Evolutionary conservation across 2,888 invertebrate species (phyloP).

Genomic region (Gortyna flavago): DNA sequence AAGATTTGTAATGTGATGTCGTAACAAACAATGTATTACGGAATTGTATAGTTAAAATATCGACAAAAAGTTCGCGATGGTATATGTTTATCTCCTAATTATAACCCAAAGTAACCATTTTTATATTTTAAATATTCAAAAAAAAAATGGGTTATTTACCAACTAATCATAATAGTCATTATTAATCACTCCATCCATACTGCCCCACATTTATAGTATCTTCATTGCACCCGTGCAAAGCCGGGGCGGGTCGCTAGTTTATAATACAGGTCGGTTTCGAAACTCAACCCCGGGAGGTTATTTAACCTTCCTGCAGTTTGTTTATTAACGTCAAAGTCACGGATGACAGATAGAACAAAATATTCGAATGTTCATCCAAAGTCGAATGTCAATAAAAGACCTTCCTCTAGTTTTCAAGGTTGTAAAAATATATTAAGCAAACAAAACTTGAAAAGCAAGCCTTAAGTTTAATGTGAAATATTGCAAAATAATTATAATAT

Average conservation of each 20-base stretch:
- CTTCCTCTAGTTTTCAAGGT: neutral
- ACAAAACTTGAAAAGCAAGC: neutral
- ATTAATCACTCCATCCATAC: too few species aligned
- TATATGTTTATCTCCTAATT: too few species aligned
- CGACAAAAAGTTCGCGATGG: too few species aligned
- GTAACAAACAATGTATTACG: too few species aligned
- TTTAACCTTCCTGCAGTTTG: neutral
- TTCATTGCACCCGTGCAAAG: too few species aligned
- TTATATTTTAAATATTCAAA: too few species aligned
- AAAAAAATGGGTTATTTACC: too few species aligned
- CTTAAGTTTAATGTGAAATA: neutral
- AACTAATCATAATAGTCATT: too few species aligned
- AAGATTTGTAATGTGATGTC: too few species aligned
- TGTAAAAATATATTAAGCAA: neutral
- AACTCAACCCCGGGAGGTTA: neutral
- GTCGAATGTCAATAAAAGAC: neutral
- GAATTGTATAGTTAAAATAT: too few species aligned
- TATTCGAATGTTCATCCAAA: neutral
- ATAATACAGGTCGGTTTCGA: neutral
- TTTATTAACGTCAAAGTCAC: neutral
- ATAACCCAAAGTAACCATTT: too few species aligned
- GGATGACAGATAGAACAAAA: neutral
- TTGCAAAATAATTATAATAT: conserved; percentile 21
- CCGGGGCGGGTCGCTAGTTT: neutral
- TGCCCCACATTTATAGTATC: too few species aligned